These are phyloP conservation scores for Anoplius nigerrimus DNA, from an alignment of 2,888 invertebrate species.

Conservation along the genomic window DNA sequence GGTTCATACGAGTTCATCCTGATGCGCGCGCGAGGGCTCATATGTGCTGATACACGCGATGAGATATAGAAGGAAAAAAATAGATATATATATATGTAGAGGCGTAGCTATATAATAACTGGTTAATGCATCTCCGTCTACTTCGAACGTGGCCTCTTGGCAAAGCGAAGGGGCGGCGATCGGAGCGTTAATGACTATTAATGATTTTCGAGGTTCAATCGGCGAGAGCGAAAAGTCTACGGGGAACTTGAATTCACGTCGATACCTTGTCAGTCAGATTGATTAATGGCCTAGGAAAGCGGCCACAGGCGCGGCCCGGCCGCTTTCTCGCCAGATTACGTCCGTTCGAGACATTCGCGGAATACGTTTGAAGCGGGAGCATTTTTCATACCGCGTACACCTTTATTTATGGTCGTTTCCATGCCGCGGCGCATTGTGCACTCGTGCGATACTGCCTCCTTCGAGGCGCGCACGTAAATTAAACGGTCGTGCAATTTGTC, in stretches of 20 bases:
- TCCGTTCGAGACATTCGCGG: constrained; percentile 22
- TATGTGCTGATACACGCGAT: not conserved
- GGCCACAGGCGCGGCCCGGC: constrained; percentile 16
- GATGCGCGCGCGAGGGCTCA: not conserved
- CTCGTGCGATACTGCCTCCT: too few relatives aligned
- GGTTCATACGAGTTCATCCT: not conserved
- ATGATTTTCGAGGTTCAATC: constrained; percentile 44
- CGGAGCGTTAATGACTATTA: constrained; percentile 55
- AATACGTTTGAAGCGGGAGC: constrained; percentile 11
- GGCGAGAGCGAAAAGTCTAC: constrained; percentile 22
- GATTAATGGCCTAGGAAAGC: constrained; percentile 30
- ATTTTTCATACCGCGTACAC: constrained; percentile 16
- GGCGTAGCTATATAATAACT: not conserved
- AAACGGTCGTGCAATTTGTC: too few relatives aligned
- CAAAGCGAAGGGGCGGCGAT: constrained; percentile 33
- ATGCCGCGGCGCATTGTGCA: too few relatives aligned
- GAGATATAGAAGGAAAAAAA: not conserved
- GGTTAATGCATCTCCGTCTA: constrained; percentile 29
- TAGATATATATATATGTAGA: not conserved
- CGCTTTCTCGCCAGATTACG: not conserved
- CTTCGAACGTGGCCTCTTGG: constrained; percentile 17
- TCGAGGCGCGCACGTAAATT: too few relatives aligned
- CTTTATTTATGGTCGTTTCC: not conserved
- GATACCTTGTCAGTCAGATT: constrained; percentile 23
- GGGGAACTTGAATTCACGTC: constrained; percentile 29